Base-by-base conservation (phyloP, 30 jellyfish, hydroid and myxozoan species). In the Aurelia coerulea region DNA sequence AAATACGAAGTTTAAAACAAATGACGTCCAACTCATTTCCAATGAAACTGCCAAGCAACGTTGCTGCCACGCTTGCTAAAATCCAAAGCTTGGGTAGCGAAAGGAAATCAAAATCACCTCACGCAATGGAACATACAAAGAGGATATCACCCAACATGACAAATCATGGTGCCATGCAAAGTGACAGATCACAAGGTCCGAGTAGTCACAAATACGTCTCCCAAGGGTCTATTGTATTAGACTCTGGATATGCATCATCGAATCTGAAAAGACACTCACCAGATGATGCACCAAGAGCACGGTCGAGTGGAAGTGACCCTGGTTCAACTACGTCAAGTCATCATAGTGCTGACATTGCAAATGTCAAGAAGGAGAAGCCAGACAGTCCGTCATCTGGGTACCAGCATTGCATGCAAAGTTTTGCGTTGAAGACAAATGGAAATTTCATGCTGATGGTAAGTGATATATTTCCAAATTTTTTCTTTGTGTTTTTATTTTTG, bases 221-320 rank as follows among this genome's bases (percentile, higher is more conserved):
- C 0, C 64, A 15, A 17, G 74, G 71, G 66, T 37, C 86, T 31
- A 52, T 71, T 12, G 78, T 77, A 33, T 65, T 77, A 2, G 87
- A 60, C 65, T 77, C 87, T 8, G 87, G 87, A 3, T 83, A 75
- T 71, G 84, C 70, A 0, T 41, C 86, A 19, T 53, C 73, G 1
- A 69, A 42, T 31, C 39, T 11, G 18, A 69, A 35, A 53, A 51
- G 77, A 16, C 76, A 13, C 3, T 83, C 92, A n/a, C 89, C 89
- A 0, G 68, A 76, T 41, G 88, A 76, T 14, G 8, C n/a, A 13
- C 95, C 83, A 18, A 68, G 95, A 41, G 87, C 95, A 14, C 75
- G 66, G 42, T 86, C 95, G 18, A 86, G 95, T 56, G 66, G 80
- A 53, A 86, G 95, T 76, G 95, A 86, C 41, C 79, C 86, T 5